phyloP scores from a whole-genome alignment of 2,797 vertebrate species.

The Pteronotus mesoamericanus region DNA sequence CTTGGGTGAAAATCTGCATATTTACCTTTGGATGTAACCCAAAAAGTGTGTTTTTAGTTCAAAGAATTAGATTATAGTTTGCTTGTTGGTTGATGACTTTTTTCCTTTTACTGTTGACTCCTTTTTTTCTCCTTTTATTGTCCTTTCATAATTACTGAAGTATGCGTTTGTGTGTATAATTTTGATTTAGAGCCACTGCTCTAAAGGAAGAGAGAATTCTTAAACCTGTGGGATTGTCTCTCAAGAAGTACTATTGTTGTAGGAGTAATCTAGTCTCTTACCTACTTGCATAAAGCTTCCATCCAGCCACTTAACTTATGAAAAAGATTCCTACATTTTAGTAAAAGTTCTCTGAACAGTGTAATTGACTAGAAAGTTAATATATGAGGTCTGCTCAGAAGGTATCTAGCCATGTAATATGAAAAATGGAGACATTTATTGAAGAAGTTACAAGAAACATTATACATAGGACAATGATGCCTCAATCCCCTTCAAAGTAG shows the following conservation, averaged over 20 bases:
- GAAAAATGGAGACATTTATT: background rate
- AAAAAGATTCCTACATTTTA: slow-evolving; percentile 39
- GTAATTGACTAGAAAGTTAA: slow-evolving; percentile 37
- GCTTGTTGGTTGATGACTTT: background rate
- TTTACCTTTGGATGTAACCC: background rate
- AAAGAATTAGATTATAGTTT: slow-evolving; percentile 11
- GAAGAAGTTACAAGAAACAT: too few relatives aligned
- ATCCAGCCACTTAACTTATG: background rate
- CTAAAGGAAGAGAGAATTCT: background rate
- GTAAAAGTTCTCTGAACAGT: slow-evolving; percentile 14
- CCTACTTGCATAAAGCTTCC: background rate
- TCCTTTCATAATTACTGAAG: background rate
- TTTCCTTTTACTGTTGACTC: background rate
- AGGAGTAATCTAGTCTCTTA: background rate
- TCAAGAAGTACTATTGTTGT: background rate
- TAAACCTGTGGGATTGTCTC: background rate
- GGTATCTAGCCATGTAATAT: background rate
- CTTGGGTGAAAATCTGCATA: background rate
- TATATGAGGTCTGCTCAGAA: background rate
- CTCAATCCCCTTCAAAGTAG: background rate
- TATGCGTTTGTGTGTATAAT: background rate
- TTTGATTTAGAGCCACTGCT: background rate
- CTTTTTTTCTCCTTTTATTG: background rate
- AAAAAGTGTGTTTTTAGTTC: background rate
- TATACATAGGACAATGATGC: background rate